phyloP scores from a whole-genome alignment of 1,140 invertebrate species.

The Leptinotarsa undecemlineata region DNA sequence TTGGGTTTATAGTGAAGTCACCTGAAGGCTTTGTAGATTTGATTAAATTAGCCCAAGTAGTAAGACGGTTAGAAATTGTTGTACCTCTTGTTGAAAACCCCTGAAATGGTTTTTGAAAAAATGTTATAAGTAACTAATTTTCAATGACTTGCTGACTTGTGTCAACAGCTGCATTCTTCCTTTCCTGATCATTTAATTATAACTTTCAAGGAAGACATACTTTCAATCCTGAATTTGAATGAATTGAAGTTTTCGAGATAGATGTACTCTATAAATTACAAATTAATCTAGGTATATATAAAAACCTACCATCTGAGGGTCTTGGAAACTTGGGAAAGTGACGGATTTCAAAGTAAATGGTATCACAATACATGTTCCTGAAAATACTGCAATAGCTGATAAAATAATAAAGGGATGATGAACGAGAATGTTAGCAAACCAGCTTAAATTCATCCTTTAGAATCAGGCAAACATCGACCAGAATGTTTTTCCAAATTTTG shows the following conservation, averaged over 20 bases:
- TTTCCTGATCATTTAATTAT: too few species aligned
- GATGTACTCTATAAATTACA: too few species aligned
- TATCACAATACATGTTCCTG: constrained; percentile 47
- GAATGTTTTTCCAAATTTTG: neutral
- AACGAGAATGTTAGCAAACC: constrained; percentile 47
- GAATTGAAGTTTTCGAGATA: too few species aligned
- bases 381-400: constrained; percentile 45
- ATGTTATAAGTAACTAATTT: constrained; percentile 25
- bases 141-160: neutral
- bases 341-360: constrained; percentile 47
- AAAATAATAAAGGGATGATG: constrained; percentile 51
- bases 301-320: constrained; percentile 51
- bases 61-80: constrained; percentile 72
- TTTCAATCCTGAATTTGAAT: too few species aligned
- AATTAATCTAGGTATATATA: too few species aligned
- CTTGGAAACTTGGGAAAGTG: constrained; percentile 48
- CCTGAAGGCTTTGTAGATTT: constrained; percentile 72
- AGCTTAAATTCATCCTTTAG: constrained; percentile 44
- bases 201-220: too few species aligned
- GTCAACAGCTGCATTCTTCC: too few species aligned
- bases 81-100: constrained; percentile 92
- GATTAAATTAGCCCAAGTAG: constrained; percentile 82
- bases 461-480: constrained; percentile 9
- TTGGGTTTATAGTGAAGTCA: constrained; percentile 73
- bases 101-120: constrained; percentile 33